These are phyloP conservation scores for Oryzias javanicus DNA, from an alignment of 2,113 vertebrate species.

Conservation along the genomic window DNA sequence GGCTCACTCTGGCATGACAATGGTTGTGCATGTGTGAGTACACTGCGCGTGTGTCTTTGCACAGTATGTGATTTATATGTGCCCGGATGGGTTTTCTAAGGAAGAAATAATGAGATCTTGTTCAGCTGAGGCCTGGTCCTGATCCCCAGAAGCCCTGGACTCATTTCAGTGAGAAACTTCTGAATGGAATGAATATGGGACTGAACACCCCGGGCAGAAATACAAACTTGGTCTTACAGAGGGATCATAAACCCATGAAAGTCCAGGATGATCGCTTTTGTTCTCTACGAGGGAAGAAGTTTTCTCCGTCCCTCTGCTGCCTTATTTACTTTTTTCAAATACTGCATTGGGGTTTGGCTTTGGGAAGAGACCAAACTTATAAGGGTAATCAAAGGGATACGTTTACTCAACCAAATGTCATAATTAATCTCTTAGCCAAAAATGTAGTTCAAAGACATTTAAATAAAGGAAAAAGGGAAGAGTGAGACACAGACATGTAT, in stretches of 20 bases:
- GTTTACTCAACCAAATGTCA: neutral
- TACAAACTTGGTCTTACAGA: constrained; percentile 29
- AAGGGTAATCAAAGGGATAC: neutral
- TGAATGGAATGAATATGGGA: constrained; percentile 44
- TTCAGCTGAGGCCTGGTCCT: constrained; percentile 70
- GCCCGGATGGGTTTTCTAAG: constrained; percentile 33
- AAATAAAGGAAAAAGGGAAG: too few relatives aligned
- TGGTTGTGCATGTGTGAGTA: constrained; percentile 47
- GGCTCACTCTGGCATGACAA: constrained; percentile 44
- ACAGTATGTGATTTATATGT: neutral
- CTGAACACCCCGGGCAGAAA: constrained; percentile 60
- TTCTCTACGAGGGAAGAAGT: constrained; percentile 9
- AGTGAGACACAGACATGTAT: too few relatives aligned
- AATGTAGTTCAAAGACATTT: too few relatives aligned
- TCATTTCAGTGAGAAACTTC: constrained; percentile 71
- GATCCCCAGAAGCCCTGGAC: constrained; percentile 76
- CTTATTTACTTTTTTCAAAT: neutral
- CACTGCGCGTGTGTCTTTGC: constrained; percentile 20
- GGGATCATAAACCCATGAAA: constrained; percentile 31
- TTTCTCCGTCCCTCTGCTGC: neutral
- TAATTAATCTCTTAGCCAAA: too few relatives aligned
- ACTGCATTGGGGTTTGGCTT: neutral
- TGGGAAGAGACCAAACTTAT: neutral
- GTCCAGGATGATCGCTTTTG: constrained; percentile 28
- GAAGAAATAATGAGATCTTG: constrained; percentile 74